Conservation (phyloP, 2,888 invertebrate genomes). For the Acanthosepion lycidas region DNA sequence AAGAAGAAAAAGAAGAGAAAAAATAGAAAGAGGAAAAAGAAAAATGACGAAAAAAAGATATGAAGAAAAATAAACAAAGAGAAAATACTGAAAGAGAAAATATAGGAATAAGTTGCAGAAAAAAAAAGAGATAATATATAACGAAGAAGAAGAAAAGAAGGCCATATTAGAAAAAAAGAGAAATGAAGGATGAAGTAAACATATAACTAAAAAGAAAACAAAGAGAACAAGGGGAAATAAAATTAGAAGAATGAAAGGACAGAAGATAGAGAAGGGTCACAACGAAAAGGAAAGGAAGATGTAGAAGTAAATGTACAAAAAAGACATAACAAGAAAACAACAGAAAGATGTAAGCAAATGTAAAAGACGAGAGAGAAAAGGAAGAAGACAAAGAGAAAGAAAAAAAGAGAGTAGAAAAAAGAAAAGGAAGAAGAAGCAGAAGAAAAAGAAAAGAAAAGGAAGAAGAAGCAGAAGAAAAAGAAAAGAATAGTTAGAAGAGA, state of each 20-base stretch:
- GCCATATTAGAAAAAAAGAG: background rate
- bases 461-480: background rate
- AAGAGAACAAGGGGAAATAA: background rate
- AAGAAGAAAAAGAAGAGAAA: background rate
- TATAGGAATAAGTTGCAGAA: too few species aligned
- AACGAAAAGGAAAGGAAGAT: background rate
- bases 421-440: background rate
- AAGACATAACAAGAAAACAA: background rate
- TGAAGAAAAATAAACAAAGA: too few species aligned
- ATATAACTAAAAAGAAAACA: background rate
- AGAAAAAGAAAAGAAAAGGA: background rate
- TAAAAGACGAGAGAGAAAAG: background rate
- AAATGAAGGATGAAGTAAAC: too few species aligned
- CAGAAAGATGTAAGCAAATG: background rate
- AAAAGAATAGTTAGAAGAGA: background rate
- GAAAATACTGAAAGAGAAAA: too few species aligned
- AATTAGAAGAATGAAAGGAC: background rate
- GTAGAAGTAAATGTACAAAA: background rate
- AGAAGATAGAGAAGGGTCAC: background rate
- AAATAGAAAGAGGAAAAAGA: background rate
- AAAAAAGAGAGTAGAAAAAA: background rate
- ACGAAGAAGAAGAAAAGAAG: background rate
- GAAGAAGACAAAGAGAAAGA: background rate
- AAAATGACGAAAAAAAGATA: background rate
- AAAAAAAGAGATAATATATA: background rate